Conservation (phyloP, 1,140 invertebrate species). For the Heliconius congener region DNA sequence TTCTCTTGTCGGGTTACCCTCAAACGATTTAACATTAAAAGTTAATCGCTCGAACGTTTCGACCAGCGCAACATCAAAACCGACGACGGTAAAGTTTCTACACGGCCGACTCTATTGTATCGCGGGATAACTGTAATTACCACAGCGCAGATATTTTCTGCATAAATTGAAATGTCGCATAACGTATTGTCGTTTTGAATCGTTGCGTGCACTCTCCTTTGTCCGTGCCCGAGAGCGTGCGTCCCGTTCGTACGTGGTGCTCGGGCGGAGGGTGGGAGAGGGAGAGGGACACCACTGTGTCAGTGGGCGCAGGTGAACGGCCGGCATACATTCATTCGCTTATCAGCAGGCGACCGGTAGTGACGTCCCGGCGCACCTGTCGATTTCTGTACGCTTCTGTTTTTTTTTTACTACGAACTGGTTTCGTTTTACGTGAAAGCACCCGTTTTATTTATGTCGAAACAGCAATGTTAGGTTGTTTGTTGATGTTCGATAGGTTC, state of each 20-base stretch:
- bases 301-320: conserved; percentile 75
- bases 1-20: background rate
- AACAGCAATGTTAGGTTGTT: conserved; percentile 2
- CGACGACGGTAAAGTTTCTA: conserved; percentile 46
- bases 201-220: conserved; percentile 58
- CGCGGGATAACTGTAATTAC: conserved; percentile 61
- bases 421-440: conserved; percentile 45
- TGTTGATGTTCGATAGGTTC: background rate
- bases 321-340: conserved; percentile 77
- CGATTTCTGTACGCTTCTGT: conserved; percentile 43
- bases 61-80: conserved; percentile 42
- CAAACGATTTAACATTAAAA: background rate
- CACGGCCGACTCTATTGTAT: conserved; percentile 51
- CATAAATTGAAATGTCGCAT: conserved; percentile 65
- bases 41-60: background rate
- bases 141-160: conserved; percentile 56
- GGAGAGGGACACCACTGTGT: conserved; percentile 60
- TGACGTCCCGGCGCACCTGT: conserved; percentile 69
- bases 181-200: conserved; percentile 59
- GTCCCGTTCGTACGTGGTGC: conserved; percentile 39
- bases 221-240: conserved; percentile 41
- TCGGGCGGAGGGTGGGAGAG: conserved; percentile 40
- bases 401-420: conserved; percentile 38
- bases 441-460: conserved; percentile 38
- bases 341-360: conserved; percentile 71